A percentile compares a stretch with the other conserved stretches of the same genome.
Conservation (phyloP, 2,888 invertebrate species). For the Heteropelma amictum region DNA sequence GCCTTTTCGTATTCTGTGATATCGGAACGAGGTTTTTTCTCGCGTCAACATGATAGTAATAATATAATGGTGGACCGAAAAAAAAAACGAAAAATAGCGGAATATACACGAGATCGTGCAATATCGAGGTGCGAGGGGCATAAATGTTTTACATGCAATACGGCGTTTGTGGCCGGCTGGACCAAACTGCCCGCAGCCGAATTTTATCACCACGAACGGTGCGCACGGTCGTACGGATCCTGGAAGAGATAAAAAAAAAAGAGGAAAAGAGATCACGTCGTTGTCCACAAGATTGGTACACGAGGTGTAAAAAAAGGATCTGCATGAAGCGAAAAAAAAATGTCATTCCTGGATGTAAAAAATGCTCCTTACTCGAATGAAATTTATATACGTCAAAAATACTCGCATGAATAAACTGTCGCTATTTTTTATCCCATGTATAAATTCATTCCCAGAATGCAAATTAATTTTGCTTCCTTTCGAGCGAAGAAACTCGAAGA, state of each 20-base stretch:
- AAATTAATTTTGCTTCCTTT: no score
- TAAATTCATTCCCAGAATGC: no score
- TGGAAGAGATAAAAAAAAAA: constrained; percentile 19
- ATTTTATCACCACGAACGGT: constrained; percentile 75
- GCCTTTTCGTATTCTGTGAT: not conserved
- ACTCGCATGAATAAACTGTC: no score
- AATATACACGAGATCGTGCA: constrained; percentile 62
- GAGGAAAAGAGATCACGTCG: not conserved
- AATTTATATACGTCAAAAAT: no score
- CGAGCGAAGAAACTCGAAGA: no score
- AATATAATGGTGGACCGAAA: not conserved
- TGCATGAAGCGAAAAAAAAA: constrained; percentile 59
- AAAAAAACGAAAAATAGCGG: constrained; percentile 31
- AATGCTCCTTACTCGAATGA: no score
- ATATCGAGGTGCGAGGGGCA: constrained; percentile 71
- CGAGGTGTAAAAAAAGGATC: constrained; percentile 67
- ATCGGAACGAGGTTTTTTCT: constrained; percentile 3
- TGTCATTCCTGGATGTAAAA: constrained; percentile 12
- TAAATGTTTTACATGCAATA: constrained; percentile 78
- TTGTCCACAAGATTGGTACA: constrained; percentile 20
- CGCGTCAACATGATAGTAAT: not conserved
- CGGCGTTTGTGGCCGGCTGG: constrained; percentile 75
- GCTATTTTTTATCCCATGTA: no score
- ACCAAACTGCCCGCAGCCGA: constrained; percentile 77
- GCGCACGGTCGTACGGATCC: constrained; percentile 3